A percentile compares a stretch with the other conserved stretches of the same genome.
Evolutionary conservation across 1,140 invertebrate genomes (phyloP).

Genomic region (Ooceraea biroi): DNA sequence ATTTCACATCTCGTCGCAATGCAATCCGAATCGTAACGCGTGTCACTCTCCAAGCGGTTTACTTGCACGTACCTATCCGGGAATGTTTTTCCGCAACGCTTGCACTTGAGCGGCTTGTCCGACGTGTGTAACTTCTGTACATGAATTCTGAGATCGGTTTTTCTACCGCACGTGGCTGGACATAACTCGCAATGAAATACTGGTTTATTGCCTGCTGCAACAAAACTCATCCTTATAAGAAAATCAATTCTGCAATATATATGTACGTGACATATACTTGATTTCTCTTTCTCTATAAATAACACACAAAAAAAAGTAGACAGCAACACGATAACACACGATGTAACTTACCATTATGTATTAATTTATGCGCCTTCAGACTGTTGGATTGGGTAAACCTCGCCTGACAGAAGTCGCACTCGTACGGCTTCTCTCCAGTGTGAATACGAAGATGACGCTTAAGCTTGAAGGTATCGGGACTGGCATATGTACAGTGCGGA

Average conservation of each 20-base stretch:
- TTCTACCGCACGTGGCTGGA: slow-evolving; percentile 98
- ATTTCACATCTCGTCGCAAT: not conserved
- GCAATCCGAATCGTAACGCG: no score
- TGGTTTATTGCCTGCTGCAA: slow-evolving; percentile 95
- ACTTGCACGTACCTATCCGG: slow-evolving; percentile 94
- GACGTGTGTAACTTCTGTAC: slow-evolving; percentile 98
- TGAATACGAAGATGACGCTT: slow-evolving; percentile 98
- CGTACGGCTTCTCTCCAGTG: slow-evolving; percentile 97
- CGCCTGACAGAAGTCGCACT: slow-evolving; percentile 96
- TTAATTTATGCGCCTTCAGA: slow-evolving; percentile 96
- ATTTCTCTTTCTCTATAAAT: not conserved
- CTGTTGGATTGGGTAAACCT: slow-evolving; percentile 99
- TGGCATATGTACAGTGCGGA: slow-evolving; percentile 98
- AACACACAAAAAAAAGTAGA: not conserved
- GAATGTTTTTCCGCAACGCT: slow-evolving; percentile 96
- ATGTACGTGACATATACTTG: not conserved
- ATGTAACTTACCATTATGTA: slow-evolving; percentile 93
- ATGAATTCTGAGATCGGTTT: slow-evolving; percentile 98
- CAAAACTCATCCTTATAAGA: not conserved
- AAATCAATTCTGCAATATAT: not conserved
- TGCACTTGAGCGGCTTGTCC: slow-evolving; percentile 96
- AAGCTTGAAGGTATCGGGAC: slow-evolving; percentile 98
- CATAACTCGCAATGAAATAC: slow-evolving; percentile 98
- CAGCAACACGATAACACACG: slow-evolving; percentile 14
- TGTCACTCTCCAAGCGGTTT: no score